Conservation (phyloP, 2,888 invertebrate species). For the Meloe dianella region DNA sequence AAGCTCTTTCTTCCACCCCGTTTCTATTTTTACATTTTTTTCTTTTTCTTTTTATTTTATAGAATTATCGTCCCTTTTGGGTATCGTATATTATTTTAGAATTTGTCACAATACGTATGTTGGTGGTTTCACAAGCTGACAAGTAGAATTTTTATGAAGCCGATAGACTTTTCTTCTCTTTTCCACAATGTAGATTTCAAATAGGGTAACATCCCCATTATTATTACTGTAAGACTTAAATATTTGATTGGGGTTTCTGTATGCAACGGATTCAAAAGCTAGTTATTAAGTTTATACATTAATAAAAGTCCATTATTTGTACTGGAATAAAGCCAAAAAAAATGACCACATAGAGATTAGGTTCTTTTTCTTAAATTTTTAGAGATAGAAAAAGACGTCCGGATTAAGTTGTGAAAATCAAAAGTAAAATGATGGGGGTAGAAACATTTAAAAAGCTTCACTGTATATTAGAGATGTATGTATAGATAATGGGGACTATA, state of each 20-base stretch:
- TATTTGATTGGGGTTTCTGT: constrained; percentile 23
- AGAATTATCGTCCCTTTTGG: constrained; percentile 34
- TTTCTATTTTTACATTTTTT: constrained; percentile 5
- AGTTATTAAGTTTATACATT: constrained; percentile 40
- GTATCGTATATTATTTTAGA: constrained; percentile 56
- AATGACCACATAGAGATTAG: constrained; percentile 36
- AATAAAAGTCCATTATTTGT: constrained; percentile 41
- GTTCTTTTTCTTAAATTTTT: constrained; percentile 30
- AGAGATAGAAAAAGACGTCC: constrained; percentile 33
- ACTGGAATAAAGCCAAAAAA: constrained; percentile 26
- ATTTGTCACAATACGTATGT: constrained; percentile 56
- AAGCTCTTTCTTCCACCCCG: constrained; percentile 43
- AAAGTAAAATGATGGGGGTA: constrained; percentile 14
- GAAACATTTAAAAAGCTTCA: constrained; percentile 34
- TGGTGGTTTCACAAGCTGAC: background rate
- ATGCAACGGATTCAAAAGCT: constrained; percentile 22
- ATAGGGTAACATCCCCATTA: constrained; percentile 9
- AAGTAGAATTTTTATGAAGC: background rate
- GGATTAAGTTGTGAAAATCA: constrained; percentile 33
- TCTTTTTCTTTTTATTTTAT: background rate
- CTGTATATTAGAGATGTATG: constrained; percentile 8
- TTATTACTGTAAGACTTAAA: constrained; percentile 18
- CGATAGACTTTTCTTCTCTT: background rate
- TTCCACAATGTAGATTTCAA: background rate
- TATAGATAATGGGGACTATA: background rate